Evolutionary conservation across 1,140 invertebrate species (phyloP), one percentile per base, ranked within the genome.

Genomic region (Pogonomyrmex californicus): DNA sequence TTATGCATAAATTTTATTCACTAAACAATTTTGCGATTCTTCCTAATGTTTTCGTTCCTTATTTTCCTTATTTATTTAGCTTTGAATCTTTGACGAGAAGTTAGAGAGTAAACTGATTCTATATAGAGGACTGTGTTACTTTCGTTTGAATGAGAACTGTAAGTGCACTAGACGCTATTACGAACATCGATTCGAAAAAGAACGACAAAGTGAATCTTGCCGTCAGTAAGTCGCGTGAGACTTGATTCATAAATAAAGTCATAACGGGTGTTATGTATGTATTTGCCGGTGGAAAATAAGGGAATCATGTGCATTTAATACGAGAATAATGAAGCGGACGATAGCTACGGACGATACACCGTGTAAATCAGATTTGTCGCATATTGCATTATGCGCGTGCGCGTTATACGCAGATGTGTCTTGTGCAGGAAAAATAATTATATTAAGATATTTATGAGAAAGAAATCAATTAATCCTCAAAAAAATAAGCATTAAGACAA

Each of bases 171-270:
- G 56, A 49, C 36, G 14, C 51, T 17, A 68, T 51, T 70, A 68
- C 47, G 62, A 47, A 63, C 49, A 44, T 78, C 44, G 44, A 65
- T 56, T 58, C 12, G 78, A 60, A 41, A 44, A 51, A 60, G 65
- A 71, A 71, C 58, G 58, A 71, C 38, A 71, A 82, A 82, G 66
- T 71, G 65, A 38, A 82, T 82, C 38, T n/a, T 58, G 41, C 41
- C 38, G 23, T 12, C 30, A 2, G 49, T 23, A 71, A 81, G 65
- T 81, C 54, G 63, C 62, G 10, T 47, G n/a, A 70, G 36, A 71
- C 23, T 47, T 38, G n/a, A 58, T 49, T 82, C 51, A 82, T 82
- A 82, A 82, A 66, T 66, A 54, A 38, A 47, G 65, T 47, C 51
- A 17, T 77, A 38, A 62, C 9, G 47, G 10, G 36, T 71, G 23